A percentile compares a stretch with the other conserved stretches of the same genome.
Evolutionary conservation across 2,797 vertebrate genomes (phyloP).

Genomic region (Sardinella longiceps): DNA sequence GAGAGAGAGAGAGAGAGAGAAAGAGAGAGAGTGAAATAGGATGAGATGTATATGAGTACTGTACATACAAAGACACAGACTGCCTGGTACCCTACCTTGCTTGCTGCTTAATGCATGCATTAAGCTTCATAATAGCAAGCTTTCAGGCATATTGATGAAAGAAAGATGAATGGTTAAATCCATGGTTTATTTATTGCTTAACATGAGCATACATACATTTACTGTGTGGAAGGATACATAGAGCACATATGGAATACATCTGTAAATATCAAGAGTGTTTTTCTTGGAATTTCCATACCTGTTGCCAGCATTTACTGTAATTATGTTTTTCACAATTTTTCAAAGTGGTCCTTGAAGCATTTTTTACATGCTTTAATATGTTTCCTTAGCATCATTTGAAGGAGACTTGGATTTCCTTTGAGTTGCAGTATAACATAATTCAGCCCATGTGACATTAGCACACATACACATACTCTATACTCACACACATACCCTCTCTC

Average conservation of each 20-base stretch:
- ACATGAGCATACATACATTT: background rate
- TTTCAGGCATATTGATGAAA: background rate
- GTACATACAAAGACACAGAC: background rate
- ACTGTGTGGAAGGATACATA: background rate
- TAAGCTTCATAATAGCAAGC: background rate
- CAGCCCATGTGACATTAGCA: background rate
- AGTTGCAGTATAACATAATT: background rate
- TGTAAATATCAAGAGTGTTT: background rate
- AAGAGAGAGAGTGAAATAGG: background rate
- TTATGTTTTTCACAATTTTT: background rate
- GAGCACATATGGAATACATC: background rate
- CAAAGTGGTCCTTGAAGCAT: background rate
- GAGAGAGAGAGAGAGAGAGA: background rate
- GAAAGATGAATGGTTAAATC: background rate
- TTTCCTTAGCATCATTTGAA: background rate
- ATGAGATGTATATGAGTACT: background rate
- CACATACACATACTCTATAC: no score
- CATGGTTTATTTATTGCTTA: background rate
- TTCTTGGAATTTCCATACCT: background rate
- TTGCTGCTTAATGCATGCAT: background rate
- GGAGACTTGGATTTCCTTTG: background rate
- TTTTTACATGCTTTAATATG: background rate
- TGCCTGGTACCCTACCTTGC: background rate
- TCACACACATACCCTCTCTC: no score
- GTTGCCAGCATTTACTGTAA: background rate